These are phyloP conservation scores for Habropoda laboriosa DNA, from an alignment of 1,140 invertebrate species.

Conservation along the genomic window DNA sequence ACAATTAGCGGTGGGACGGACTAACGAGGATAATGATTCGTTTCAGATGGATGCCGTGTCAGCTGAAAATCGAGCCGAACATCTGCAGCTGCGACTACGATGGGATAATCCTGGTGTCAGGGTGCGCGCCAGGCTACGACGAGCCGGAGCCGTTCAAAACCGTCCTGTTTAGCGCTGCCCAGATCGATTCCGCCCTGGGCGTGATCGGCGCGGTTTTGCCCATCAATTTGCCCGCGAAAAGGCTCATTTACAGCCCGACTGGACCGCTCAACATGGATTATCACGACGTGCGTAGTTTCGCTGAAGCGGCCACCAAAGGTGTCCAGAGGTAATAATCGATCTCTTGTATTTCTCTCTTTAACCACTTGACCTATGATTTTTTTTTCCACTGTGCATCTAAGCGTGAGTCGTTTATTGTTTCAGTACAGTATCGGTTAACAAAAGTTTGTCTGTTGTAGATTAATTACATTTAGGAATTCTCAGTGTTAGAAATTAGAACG, in stretches of 20 bases:
- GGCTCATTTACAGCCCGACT: slow-evolving; percentile 89
- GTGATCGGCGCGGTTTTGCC: slow-evolving; percentile 83
- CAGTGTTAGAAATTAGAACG: too few relatives aligned
- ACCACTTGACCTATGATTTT: too few relatives aligned
- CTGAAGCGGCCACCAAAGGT: slow-evolving; percentile 84
- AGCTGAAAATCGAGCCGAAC: slow-evolving; percentile 76
- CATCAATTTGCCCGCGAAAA: slow-evolving; percentile 84
- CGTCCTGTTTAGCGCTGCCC: slow-evolving; percentile 71
- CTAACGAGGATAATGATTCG: slow-evolving; percentile 40
- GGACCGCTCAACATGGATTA: slow-evolving; percentile 90
- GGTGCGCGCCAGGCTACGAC: slow-evolving; percentile 70
- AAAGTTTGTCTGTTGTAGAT: too few relatives aligned
- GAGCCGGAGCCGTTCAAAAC: slow-evolving; percentile 80
- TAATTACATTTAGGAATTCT: too few relatives aligned
- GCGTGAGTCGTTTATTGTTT: too few relatives aligned
- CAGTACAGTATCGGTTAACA: too few relatives aligned
- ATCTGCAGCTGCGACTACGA: slow-evolving; percentile 75
- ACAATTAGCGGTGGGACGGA: slow-evolving; percentile 12
- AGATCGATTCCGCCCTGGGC: slow-evolving; percentile 75
- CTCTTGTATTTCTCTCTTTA: background rate
- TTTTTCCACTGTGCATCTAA: too few relatives aligned
- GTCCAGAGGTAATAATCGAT: slow-evolving; percentile 82
- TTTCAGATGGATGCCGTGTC: slow-evolving; percentile 78
- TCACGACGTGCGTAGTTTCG: slow-evolving; percentile 89
- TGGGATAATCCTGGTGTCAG: slow-evolving; percentile 78